Evolutionary conservation across 2,888 invertebrate genomes (phyloP).

Genomic region (Candidula unifasciata): DNA sequence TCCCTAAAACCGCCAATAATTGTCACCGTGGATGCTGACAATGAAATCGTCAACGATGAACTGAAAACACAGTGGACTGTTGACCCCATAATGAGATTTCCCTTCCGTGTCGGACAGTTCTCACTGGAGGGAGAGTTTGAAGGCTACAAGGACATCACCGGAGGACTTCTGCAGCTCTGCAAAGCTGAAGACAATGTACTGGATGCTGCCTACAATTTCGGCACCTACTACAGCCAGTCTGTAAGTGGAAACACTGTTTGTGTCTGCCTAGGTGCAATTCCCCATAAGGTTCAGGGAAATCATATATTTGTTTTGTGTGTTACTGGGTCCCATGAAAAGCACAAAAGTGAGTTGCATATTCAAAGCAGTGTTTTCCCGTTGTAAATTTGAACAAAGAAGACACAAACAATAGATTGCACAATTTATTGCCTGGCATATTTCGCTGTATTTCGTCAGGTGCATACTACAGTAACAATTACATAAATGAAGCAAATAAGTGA

Average conservation of each 20-base stretch:
- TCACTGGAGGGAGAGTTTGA: conserved; percentile 75
- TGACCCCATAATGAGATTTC: conserved; percentile 63
- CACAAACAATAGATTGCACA: too few species aligned
- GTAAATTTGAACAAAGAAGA: too few species aligned
- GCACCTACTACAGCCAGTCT: conserved; percentile 73
- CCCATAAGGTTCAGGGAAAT: too few species aligned
- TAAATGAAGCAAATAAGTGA: too few species aligned
- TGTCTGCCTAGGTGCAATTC: too few species aligned
- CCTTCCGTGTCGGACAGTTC: conserved; percentile 72
- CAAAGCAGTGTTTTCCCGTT: too few species aligned
- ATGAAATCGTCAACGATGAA: conserved; percentile 14
- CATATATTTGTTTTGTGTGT: too few species aligned
- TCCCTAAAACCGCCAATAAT: conserved; percentile 26
- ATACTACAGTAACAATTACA: too few species aligned
- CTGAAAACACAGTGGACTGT: conserved; percentile 69
- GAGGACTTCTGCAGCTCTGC: conserved; percentile 77
- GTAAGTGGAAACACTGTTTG: conserved; percentile 61
- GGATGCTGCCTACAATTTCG: conserved; percentile 77
- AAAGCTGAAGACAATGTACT: conserved; percentile 63
- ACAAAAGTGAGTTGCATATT: not conserved
- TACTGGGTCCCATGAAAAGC: not conserved
- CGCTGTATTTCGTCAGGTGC: too few species aligned
- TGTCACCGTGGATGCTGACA: conserved; percentile 11
- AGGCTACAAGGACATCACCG: conserved; percentile 68
- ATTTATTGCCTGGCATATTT: too few species aligned